Evolutionary conservation across 1,140 invertebrate species (phyloP).

Genomic region (Drosophila varians): DNA sequence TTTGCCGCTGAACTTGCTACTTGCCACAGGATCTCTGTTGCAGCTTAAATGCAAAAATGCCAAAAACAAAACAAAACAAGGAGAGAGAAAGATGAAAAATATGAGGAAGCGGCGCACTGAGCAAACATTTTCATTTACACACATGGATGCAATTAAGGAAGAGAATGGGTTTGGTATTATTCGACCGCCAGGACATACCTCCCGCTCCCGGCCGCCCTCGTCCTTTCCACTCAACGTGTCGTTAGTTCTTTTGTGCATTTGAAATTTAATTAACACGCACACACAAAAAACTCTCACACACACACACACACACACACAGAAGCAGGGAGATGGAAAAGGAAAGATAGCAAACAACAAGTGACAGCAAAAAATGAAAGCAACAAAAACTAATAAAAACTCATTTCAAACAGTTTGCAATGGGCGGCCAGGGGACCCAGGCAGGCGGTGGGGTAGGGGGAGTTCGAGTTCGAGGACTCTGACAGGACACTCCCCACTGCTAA

Average conservation of each 20-base stretch:
- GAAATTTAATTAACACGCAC: slow-evolving; percentile 78
- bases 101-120: slow-evolving; percentile 21
- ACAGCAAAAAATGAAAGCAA: slow-evolving; percentile 52
- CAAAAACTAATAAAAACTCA: slow-evolving; percentile 77
- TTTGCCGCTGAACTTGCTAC: slow-evolving; percentile 46
- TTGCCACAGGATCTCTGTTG: slow-evolving; percentile 5
- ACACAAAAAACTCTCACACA: slow-evolving; percentile 14
- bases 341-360: slow-evolving; percentile 54
- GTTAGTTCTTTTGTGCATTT: slow-evolving; percentile 76
- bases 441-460: background rate
- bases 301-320: slow-evolving; percentile 11
- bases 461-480: slow-evolving; percentile 23
- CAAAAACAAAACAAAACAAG: too few relatives aligned
- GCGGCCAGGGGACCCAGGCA: slow-evolving; percentile 31
- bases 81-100: slow-evolving; percentile 8
- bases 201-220: too few relatives aligned
- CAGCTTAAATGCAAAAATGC: slow-evolving; percentile 45
- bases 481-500: slow-evolving; percentile 58
- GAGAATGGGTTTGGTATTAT: slow-evolving; percentile 53
- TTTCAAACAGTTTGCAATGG: slow-evolving; percentile 76
- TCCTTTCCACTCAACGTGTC: slow-evolving; percentile 39
- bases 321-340: background rate
- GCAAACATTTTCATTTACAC: slow-evolving; percentile 74
- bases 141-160: slow-evolving; percentile 77
- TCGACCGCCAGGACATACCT: slow-evolving; percentile 33